Base-by-base conservation (phyloP, 2,797 vertebrate species). In the Columba guinea region DNA sequence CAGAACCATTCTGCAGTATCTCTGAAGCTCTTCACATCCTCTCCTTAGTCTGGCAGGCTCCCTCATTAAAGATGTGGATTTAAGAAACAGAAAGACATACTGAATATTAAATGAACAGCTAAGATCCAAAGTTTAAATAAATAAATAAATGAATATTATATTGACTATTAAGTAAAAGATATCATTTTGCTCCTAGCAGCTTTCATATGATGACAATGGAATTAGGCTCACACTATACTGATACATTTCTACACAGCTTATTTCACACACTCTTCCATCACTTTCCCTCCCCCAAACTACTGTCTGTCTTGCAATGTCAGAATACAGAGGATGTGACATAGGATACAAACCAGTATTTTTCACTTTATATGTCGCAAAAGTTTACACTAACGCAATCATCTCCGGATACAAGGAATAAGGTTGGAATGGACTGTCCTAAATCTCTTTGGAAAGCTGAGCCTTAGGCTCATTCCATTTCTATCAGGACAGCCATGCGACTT, bases 1-100 rank as follows among this genome's bases (percentile, higher is more conserved):
- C 93, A 96, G 85, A 96, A 87, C 64, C 71, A 51, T 86, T 94
- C 89, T 86, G 71, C 91, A 87, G 55, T 70, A 62, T 74, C 63
- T 87, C 73, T 19, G 91, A 87, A 27, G 79, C 77, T 95, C 78
- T 95, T 89, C 56, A 64, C 23, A 41, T 37, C 20, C 75, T 62
- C 51, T 62, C 49, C 51, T 85, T 83, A 56, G 23, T 83, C 68
- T 90, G 68, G 32, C 64, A 92, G 60, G 53, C 63, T 95, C 49
- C 60, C 89, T 97, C 64, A 89, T 89, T 85, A 93, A 60, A 34
- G 49, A 48, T 35, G 51, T 35, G 82, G 73, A 81, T 65, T 87
- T 90, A 69, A 82, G 69, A 84, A 91, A 74, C 9, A 83, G 64
- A 87, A 93, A 52, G 69, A 76, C 49, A 84, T 49, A 44, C 4